phyloP scores from a whole-genome alignment of 2,888 invertebrate genomes.

The Miltochrista miniata region DNA sequence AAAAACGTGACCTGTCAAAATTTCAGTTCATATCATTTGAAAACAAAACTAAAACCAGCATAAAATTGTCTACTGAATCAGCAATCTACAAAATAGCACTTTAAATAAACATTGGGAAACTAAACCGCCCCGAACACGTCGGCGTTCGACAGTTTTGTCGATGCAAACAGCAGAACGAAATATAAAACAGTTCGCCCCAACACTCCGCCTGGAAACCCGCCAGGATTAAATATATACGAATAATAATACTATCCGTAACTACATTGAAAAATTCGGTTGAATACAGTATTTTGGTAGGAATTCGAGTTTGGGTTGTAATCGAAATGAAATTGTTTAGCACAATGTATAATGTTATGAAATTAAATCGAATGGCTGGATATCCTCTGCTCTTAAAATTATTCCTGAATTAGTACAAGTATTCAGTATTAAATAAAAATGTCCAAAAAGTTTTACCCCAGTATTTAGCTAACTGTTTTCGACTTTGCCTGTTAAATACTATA shows the following conservation, averaged over 20 bases:
- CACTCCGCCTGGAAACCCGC: constrained; percentile 40
- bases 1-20: background rate
- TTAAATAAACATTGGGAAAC: constrained; percentile 35
- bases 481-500: too few relatives aligned
- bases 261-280: constrained; percentile 11
- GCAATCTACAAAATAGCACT: constrained; percentile 15
- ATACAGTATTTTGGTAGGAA: background rate
- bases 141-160: constrained; percentile 27
- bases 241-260: constrained; percentile 27
- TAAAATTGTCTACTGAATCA: constrained; percentile 17
- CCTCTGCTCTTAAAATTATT: too few relatives aligned
- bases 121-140: constrained; percentile 17
- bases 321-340: background rate
- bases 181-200: constrained; percentile 31
- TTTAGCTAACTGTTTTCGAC: too few relatives aligned
- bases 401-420: too few relatives aligned
- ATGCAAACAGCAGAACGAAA: constrained; percentile 23
- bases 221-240: constrained; percentile 43
- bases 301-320: background rate
- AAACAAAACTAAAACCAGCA: constrained; percentile 11
- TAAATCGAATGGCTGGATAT: too few relatives aligned
- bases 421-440: too few relatives aligned
- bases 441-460: too few relatives aligned
- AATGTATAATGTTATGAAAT: background rate
- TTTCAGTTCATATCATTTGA: constrained; percentile 19